Percentiles rank a stretch among this genome's conserved stretches.
Evolutionary conservation across 2,113 vertebrate genomes (phyloP).

Genomic region (Camelus dromedarius): DNA sequence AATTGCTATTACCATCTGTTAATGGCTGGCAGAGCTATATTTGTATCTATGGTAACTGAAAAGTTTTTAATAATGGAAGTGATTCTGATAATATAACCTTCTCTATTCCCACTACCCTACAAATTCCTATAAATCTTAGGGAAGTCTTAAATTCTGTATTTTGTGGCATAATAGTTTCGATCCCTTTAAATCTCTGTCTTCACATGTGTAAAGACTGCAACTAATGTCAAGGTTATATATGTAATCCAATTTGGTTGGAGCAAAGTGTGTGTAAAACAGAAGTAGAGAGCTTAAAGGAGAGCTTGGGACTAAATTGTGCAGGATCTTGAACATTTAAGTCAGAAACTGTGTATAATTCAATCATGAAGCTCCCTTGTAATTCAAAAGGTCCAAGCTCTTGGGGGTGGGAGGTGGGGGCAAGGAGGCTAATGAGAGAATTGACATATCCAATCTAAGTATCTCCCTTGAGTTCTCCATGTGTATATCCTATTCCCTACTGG

Average conservation of each 20-base stretch:
- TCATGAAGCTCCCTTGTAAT: neutral
- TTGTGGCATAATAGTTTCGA: neutral
- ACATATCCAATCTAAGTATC: neutral
- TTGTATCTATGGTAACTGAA: neutral
- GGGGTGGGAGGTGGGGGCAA: fast-evolving
- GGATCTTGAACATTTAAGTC: neutral
- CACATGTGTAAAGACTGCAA: neutral
- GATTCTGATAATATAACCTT: neutral
- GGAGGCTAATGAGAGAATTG: neutral
- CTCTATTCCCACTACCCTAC: neutral
- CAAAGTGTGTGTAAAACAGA: neutral
- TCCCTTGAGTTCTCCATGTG: neutral
- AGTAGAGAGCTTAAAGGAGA: neutral
- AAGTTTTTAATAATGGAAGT: neutral
- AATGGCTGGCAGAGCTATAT: neutral
- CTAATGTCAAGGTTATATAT: neutral
- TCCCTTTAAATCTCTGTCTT: neutral
- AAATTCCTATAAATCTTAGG: neutral
- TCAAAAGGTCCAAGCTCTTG: neutral
- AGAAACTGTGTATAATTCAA: neutral
- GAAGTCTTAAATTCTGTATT: neutral
- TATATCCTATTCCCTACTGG: neutral
- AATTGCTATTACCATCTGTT: neutral
- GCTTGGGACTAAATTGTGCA: neutral
- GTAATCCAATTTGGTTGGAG: neutral